Evolutionary conservation across 2,113 vertebrate genomes (phyloP).

Genomic region (Lipophrys pholis): DNA sequence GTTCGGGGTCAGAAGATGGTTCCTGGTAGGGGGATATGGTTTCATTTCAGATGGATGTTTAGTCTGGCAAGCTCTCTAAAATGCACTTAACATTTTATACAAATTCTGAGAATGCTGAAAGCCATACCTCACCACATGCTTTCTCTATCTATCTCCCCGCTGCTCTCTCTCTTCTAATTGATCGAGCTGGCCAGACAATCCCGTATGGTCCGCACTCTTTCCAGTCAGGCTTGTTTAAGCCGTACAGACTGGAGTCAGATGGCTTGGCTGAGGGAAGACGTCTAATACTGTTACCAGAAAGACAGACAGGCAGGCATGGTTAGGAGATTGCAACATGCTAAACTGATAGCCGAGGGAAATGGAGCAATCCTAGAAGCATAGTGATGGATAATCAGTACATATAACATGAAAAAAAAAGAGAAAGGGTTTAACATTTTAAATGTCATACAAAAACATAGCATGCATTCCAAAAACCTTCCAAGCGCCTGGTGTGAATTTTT

Average conservation of each 20-base stretch:
- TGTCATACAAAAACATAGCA: background rate
- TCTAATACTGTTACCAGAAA: slow-evolving; percentile 69
- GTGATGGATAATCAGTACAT: slow-evolving; percentile 7
- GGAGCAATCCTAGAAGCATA: slow-evolving; percentile 27
- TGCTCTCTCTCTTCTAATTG: slow-evolving; percentile 71
- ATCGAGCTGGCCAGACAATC: slow-evolving; percentile 75
- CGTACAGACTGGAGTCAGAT: slow-evolving; percentile 76
- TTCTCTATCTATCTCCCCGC: slow-evolving; percentile 48
- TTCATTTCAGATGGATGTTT: slow-evolving; percentile 73
- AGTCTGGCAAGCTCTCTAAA: slow-evolving; percentile 72
- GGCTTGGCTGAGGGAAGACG: slow-evolving; percentile 68
- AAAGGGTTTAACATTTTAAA: background rate
- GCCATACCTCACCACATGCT: slow-evolving; percentile 54
- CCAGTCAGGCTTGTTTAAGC: slow-evolving; percentile 81
- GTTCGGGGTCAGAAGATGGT: slow-evolving; percentile 50
- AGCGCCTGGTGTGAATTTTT: background rate
- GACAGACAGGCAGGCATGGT: slow-evolving; percentile 30
- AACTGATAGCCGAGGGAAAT: slow-evolving; percentile 36
- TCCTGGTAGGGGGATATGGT: slow-evolving; percentile 65
- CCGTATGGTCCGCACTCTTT: slow-evolving; percentile 73
- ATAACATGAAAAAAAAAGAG: too few species aligned
- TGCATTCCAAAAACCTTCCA: background rate
- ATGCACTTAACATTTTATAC: slow-evolving; percentile 77
- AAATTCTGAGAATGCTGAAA: slow-evolving; percentile 68
- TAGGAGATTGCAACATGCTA: slow-evolving; percentile 32